Evolutionary conservation across 2,113 vertebrate species (phyloP).

Genomic region (Oceanites oceanicus): DNA sequence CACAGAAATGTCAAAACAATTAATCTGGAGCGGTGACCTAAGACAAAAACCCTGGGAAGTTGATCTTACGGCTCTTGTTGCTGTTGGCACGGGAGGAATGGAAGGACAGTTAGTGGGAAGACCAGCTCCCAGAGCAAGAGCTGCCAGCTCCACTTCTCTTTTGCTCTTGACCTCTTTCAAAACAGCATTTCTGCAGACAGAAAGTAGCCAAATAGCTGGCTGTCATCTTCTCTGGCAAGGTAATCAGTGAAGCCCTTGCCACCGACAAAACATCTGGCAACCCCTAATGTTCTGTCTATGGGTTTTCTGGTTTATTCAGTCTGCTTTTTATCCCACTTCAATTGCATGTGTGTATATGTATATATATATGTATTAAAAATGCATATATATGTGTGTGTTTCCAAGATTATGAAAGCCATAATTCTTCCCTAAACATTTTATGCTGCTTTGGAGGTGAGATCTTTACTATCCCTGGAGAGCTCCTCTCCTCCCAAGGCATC

Average conservation of each 20-base stretch:
- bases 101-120: not conserved
- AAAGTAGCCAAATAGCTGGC: not conserved
- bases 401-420: not conserved
- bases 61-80: not conserved
- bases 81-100: not conserved
- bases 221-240: not conserved
- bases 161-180: not conserved
- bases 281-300: not conserved
- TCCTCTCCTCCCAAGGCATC: not conserved
- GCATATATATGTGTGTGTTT: fast-evolving
- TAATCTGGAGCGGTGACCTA: not conserved
- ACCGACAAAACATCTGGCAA: not conserved
- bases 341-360: fast-evolving
- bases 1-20: constrained; percentile 44
- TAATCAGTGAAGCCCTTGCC: not conserved
- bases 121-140: not conserved
- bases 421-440: not conserved
- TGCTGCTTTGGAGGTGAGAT: not conserved
- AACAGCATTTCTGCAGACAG: not conserved
- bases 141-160: not conserved
- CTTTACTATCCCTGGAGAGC: not conserved
- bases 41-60: not conserved
- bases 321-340: not conserved
- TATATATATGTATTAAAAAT: not conserved
- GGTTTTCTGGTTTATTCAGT: not conserved